Percentiles rank a stretch among this genome's conserved stretches.
Evolutionary conservation across 2,113 vertebrate species (phyloP).

Genomic region (Perccottus glenii): DNA sequence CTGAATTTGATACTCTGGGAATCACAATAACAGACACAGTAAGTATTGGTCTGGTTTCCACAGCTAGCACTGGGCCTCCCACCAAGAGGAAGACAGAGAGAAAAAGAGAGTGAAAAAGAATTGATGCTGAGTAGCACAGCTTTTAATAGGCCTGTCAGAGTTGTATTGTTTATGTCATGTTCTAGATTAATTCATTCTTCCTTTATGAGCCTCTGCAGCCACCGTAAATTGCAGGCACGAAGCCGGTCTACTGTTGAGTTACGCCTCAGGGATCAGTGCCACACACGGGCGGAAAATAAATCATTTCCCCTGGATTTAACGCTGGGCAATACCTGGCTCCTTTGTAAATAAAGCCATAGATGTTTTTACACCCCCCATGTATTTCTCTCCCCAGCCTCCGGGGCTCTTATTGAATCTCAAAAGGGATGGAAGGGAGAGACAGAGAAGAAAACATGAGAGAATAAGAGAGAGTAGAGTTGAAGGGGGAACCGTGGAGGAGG

Average conservation of each 20-base stretch:
- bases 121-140: slow-evolving; percentile 78
- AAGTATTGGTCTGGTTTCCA: slow-evolving; percentile 58
- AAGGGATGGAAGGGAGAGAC: slow-evolving; percentile 64
- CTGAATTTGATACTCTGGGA: slow-evolving; percentile 75
- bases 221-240: slow-evolving; percentile 76
- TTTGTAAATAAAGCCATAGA: slow-evolving; percentile 80
- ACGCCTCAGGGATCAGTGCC: slow-evolving; percentile 77
- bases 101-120: slow-evolving; percentile 59
- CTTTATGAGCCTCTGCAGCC: slow-evolving; percentile 82
- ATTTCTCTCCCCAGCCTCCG: slow-evolving; percentile 72
- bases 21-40: slow-evolving; percentile 65
- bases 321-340: slow-evolving; percentile 75
- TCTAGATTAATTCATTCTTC: slow-evolving; percentile 83
- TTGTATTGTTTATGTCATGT: slow-evolving; percentile 83
- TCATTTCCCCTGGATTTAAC: slow-evolving; percentile 79
- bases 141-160: slow-evolving; percentile 82
- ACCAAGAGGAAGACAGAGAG: slow-evolving; percentile 47
- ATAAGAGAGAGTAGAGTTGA: slow-evolving; percentile 72
- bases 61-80: slow-evolving; percentile 46
- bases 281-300: slow-evolving; percentile 78
- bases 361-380: slow-evolving; percentile 75
- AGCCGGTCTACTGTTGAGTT: slow-evolving; percentile 74
- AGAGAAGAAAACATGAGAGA: slow-evolving; percentile 71
- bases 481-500: slow-evolving; percentile 50
- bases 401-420: slow-evolving; percentile 80